phyloP scores from a whole-genome alignment of 2,888 invertebrate species.

The Thymelicus lineola region DNA sequence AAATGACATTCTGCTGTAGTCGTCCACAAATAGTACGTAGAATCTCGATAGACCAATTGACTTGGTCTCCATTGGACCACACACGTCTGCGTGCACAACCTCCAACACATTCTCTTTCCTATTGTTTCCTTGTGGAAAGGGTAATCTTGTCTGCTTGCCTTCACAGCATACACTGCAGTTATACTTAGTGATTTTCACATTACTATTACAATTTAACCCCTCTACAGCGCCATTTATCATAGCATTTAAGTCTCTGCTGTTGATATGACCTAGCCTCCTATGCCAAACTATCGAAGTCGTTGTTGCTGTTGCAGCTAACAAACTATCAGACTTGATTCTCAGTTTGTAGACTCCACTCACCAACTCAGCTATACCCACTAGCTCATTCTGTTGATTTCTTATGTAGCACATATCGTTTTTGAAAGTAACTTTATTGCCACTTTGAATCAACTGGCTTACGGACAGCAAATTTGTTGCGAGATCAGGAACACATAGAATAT shows the following conservation, averaged over 20 bases:
- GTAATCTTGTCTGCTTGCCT: neutral
- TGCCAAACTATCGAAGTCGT: neutral
- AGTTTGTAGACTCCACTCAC: constrained; percentile 41
- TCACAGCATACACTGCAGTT: neutral
- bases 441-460: constrained; percentile 41
- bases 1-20: neutral
- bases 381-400: constrained; percentile 27
- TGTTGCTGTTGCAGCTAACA: constrained; percentile 16
- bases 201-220: neutral
- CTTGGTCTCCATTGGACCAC: constrained; percentile 2
- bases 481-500: constrained; percentile 45
- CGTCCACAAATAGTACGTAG: constrained; percentile 3
- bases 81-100: neutral
- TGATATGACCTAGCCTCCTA: constrained; percentile 10
- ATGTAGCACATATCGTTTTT: constrained; percentile 35
- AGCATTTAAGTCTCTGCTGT: neutral
- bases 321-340: constrained; percentile 5
- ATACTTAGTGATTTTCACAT: neutral
- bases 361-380: constrained; percentile 34
- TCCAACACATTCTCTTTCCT: neutral
- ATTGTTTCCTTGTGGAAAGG: neutral
- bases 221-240: constrained; percentile 2
- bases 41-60: neutral
- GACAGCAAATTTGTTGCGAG: constrained; percentile 44
- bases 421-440: constrained; percentile 38